Evolutionary conservation across 2,888 invertebrate species (phyloP).

Genomic region (Agrilus mali): DNA sequence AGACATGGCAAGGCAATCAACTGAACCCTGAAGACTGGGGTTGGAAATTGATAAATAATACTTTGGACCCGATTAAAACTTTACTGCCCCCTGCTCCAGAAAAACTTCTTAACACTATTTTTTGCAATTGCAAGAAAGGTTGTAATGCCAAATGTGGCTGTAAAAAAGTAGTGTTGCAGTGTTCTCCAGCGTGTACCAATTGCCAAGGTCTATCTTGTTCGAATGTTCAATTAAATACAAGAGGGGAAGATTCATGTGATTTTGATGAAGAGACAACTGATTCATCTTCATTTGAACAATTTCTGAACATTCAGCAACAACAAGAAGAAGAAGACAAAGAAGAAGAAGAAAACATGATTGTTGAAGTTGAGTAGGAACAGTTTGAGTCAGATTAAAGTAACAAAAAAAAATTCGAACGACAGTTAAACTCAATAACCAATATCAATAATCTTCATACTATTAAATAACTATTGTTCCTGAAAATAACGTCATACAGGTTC

Average conservation of each 20-base stretch:
- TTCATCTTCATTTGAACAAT: conserved; percentile 4
- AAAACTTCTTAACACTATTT: conserved; percentile 19
- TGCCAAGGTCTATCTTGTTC: conserved; percentile 2
- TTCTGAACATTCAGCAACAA: neutral
- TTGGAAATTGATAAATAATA: conserved; percentile 17
- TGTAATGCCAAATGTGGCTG: conserved; percentile 19
- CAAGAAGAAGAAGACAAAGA: too few relatives aligned
- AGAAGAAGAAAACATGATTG: too few relatives aligned
- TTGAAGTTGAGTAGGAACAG: too few relatives aligned
- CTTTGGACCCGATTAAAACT: conserved; percentile 10
- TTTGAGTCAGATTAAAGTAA: too few relatives aligned
- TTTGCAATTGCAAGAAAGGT: conserved; percentile 18
- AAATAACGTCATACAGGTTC: too few relatives aligned
- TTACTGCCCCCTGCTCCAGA: conserved; percentile 13
- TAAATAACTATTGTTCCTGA: too few relatives aligned
- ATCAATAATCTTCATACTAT: too few relatives aligned
- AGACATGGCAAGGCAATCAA: conserved; percentile 16
- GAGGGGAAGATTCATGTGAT: conserved; percentile 2
- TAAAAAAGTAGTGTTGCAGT: too few relatives aligned
- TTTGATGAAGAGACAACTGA: conserved; percentile 3
- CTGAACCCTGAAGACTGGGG: conserved; percentile 17
- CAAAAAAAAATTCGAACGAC: too few relatives aligned
- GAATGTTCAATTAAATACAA: conserved; percentile 2
- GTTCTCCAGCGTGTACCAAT: conserved; percentile 2
- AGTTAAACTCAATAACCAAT: too few relatives aligned